A percentile compares a stretch with the other conserved stretches of the same genome.
phyloP scores from a whole-genome alignment of 2,113 vertebrate genomes.

The Camelus bactrianus region DNA sequence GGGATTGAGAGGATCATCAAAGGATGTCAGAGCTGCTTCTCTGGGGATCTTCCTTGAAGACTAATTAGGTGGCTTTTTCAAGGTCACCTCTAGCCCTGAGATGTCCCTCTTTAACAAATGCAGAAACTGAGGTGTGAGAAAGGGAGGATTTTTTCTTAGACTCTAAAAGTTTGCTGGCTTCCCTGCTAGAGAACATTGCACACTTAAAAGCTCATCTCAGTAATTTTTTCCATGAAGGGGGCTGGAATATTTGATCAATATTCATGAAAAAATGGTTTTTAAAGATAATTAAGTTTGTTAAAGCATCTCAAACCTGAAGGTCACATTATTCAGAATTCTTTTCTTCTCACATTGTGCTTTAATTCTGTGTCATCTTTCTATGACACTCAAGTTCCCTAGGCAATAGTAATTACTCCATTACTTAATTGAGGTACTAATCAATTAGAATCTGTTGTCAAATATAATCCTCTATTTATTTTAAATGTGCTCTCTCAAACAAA shows the following conservation, averaged over 20 bases:
- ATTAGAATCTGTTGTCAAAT: slow-evolving; percentile 41
- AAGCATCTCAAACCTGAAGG: slow-evolving; percentile 38
- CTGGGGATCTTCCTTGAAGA: neutral
- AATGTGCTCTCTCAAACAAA: neutral
- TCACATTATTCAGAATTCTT: slow-evolving; percentile 17
- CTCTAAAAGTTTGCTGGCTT: neutral
- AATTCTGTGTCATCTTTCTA: neutral
- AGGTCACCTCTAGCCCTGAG: neutral
- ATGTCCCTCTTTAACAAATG: neutral
- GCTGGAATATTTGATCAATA: slow-evolving; percentile 43
- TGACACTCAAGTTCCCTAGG: neutral
- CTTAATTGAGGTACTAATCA: slow-evolving; percentile 25
- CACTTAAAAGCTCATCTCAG: neutral
- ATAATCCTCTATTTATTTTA: slow-evolving; percentile 23
- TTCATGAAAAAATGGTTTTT: slow-evolving; percentile 46
- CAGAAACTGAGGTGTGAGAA: neutral
- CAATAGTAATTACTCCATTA: slow-evolving; percentile 36
- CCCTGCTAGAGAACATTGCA: neutral
- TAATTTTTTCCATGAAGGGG: neutral
- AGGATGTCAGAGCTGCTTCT: neutral
- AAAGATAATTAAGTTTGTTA: slow-evolving; percentile 24
- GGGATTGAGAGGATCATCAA: neutral
- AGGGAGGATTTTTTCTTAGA: neutral
- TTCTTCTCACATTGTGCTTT: neutral
- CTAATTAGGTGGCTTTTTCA: neutral